phyloP scores from a whole-genome alignment of 1,140 invertebrate genomes.

The Eumaeus atala region DNA sequence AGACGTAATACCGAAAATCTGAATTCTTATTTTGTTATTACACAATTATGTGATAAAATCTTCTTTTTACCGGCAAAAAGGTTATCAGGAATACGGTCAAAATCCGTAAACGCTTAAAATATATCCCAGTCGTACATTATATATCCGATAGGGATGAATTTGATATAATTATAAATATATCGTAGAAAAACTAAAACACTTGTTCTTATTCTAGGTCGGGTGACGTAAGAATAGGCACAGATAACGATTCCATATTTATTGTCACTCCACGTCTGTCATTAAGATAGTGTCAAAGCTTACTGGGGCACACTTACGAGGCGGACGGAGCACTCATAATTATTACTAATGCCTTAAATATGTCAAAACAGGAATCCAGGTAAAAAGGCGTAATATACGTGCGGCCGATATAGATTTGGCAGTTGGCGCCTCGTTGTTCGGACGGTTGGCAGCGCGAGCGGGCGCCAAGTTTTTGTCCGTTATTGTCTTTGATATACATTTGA shows the following conservation, averaged over 20 bases:
- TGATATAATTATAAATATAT: neutral
- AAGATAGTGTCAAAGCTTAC: conserved; percentile 73
- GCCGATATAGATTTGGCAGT: conserved; percentile 73
- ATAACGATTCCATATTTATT: conserved; percentile 72
- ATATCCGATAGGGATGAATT: no score
- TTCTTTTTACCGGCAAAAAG: no score
- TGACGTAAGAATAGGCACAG: conserved; percentile 52
- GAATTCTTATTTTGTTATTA: no score
- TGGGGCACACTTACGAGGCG: conserved; percentile 54
- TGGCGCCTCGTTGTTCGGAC: conserved; percentile 53
- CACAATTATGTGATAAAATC: no score
- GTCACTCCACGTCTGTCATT: conserved; percentile 68
- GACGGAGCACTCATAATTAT: conserved; percentile 70
- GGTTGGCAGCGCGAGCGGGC: conserved; percentile 53
- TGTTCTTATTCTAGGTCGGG: conserved; percentile 30
- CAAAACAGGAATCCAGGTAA: conserved; percentile 74
- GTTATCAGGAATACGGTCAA: no score
- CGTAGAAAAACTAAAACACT: conserved; percentile 5
- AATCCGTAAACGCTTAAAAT: no score
- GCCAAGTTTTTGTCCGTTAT: conserved; percentile 71
- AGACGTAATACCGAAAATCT: no score
- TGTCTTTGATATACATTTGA: conserved; percentile 74
- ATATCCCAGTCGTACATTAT: no score
- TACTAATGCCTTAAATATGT: conserved; percentile 75
- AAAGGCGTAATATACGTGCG: conserved; percentile 73